Base-by-base conservation (phyloP, 1,140 invertebrate genomes). In the Myzus persicae region DNA sequence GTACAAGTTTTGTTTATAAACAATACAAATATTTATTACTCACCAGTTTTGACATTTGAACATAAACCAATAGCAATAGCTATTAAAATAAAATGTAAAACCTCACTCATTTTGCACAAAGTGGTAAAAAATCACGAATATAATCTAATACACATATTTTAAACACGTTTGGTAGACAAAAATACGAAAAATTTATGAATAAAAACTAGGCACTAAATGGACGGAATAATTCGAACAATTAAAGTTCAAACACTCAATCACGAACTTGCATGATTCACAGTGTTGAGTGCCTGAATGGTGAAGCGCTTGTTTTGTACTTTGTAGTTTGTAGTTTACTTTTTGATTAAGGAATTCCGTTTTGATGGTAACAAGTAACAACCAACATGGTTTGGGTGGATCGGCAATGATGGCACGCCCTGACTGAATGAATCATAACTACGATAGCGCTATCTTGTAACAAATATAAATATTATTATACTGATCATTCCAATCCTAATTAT, bases 311-410 rank as follows among this genome's bases (percentile, higher is more conserved):
- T 38, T 40, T 40, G 24, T 14, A 18, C 14, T 84, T 31, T 26
- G 38, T 46, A 44, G 31, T 44, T 89, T 24, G 44, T 51, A 38
- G 5, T 54, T 18, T 31, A 40, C n/a, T 84, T 84, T 54, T 84
- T 92, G 76, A 92, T 93, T 93, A 42, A 85, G 51, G 81, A 93
- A 93, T 93, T 93, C 81, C 46, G 91, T 93, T 92, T 92, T 51
- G 38, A 84, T 93, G 76, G 54, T 59, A 59, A 59, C 22, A 14
- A 46, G 31, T 44, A 46, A 91, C 31, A 91, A 46, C 40, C 51
- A 89, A 85, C 40, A 88, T 40, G 38, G 89, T 59, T 67, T 54
- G 91, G 44, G 44, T 85, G 81, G 36, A 89, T 26, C 46, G 9
- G 36, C 31, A 76, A 76, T 26, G 44, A 82, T 48, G 91, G 76